phyloP scores from a whole-genome alignment of 2,797 vertebrate genomes.

The Gila robusta region DNA sequence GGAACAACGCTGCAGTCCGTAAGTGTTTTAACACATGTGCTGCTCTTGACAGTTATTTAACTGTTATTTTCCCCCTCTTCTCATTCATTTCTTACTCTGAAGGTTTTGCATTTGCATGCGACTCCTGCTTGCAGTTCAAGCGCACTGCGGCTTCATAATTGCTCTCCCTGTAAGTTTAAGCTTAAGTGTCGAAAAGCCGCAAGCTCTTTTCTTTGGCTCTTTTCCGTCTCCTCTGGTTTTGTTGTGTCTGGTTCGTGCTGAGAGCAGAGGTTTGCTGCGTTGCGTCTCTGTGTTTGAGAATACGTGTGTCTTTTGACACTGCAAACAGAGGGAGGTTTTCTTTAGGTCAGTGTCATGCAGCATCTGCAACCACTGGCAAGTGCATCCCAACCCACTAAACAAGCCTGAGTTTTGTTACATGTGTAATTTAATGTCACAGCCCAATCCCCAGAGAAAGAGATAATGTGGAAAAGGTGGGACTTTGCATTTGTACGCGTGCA shows the following conservation, averaged over 20 bases:
- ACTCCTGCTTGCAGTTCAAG: slow-evolving; percentile 55
- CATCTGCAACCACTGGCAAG: slow-evolving; percentile 25
- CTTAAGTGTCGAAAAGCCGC: slow-evolving; percentile 55
- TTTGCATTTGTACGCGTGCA: neutral
- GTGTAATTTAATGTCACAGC: neutral
- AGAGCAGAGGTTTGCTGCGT: slow-evolving; percentile 64
- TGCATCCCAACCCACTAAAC: neutral
- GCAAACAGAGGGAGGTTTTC: slow-evolving; percentile 57
- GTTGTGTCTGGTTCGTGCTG: slow-evolving; percentile 70
- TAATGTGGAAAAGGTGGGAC: neutral
- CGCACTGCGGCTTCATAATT: slow-evolving; percentile 70
- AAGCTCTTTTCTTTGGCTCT: slow-evolving; percentile 63
- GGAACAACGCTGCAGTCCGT: slow-evolving; percentile 41
- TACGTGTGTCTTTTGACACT: slow-evolving; percentile 52
- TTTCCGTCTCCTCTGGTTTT: slow-evolving; percentile 71
- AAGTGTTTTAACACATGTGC: slow-evolving; percentile 57
- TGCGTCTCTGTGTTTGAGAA: slow-evolving; percentile 56
- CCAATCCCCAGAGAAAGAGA: neutral
- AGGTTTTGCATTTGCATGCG: slow-evolving; percentile 49
- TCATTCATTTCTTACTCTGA: slow-evolving; percentile 35
- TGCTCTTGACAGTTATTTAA: slow-evolving; percentile 26
- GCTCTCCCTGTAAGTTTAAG: slow-evolving; percentile 50
- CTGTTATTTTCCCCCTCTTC: slow-evolving; percentile 4
- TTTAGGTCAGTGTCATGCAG: slow-evolving; percentile 39
- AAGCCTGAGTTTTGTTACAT: neutral